Evolutionary conservation across 2,888 invertebrate species (phyloP).

Genomic region (Rhagonycha fulva): DNA sequence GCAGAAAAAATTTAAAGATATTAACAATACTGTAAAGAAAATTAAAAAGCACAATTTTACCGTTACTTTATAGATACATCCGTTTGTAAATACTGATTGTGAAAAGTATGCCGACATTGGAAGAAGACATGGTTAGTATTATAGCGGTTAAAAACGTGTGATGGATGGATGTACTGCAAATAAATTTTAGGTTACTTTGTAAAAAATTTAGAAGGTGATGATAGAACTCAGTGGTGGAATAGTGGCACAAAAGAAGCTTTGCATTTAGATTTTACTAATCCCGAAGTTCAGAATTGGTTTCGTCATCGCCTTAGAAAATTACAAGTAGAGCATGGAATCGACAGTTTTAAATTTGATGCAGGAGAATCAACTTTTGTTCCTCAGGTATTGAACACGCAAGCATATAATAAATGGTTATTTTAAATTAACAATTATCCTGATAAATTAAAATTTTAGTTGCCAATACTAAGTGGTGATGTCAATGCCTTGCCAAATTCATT

Average conservation of each 20-base stretch:
- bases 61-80: constrained; percentile 84
- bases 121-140: constrained; percentile 48
- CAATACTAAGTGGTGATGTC: constrained; percentile 60
- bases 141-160: constrained; percentile 2
- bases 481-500: constrained; percentile 63
- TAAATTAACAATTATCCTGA: not conserved
- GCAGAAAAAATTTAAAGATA: constrained; percentile 69
- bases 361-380: constrained; percentile 76
- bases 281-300: constrained; percentile 66
- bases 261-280: constrained; percentile 75
- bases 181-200: constrained; percentile 57
- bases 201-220: constrained; percentile 57
- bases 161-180: too few relatives aligned
- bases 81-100: constrained; percentile 80
- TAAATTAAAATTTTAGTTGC: constrained; percentile 50
- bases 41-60: constrained; percentile 72
- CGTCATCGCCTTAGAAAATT: constrained; percentile 58
- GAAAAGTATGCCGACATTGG: constrained; percentile 61
- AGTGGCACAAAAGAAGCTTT: constrained; percentile 61
- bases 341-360: constrained; percentile 82
- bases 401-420: constrained; percentile 17
- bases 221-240: constrained; percentile 60
- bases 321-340: constrained; percentile 65
- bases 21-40: constrained; percentile 63
- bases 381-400: too few relatives aligned